A percentile compares a stretch with the other conserved stretches of the same genome.
These are phyloP conservation scores for Cyrtorhinus lividipennis DNA, from an alignment of 1,140 invertebrate species.

Conservation along the genomic window DNA sequence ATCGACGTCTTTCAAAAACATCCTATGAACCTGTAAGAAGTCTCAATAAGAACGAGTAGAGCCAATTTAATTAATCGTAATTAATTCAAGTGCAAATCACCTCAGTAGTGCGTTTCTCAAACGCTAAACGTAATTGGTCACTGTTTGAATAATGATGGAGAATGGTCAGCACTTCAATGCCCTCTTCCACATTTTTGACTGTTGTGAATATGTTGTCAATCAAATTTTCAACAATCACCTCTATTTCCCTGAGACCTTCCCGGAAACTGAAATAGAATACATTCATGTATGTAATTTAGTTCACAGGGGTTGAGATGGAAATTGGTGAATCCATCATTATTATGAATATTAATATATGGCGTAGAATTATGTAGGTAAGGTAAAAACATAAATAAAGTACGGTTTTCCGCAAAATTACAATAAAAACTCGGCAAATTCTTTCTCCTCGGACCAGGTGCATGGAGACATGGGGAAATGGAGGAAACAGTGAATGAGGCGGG, in stretches of 20 bases:
- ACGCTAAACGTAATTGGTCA: conserved; percentile 42
- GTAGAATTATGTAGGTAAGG: neutral
- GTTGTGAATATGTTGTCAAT: conserved; percentile 47
- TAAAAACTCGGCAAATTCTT: too few species aligned
- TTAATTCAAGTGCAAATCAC: conserved; percentile 25
- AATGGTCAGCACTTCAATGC: conserved; percentile 48
- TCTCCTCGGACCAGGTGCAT: too few species aligned
- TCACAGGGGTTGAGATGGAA: neutral
- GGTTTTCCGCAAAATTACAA: too few species aligned
- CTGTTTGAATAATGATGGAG: conserved; percentile 53
- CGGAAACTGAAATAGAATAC: conserved; percentile 36
- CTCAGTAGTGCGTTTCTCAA: conserved; percentile 44
- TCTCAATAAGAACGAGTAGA: neutral
- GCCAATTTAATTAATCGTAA: neutral
- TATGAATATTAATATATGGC: neutral
- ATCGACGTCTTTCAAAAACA: conserved; percentile 64
- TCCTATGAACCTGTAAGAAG: conserved; percentile 49
- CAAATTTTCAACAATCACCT: conserved; percentile 54
- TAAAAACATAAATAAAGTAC: too few species aligned
- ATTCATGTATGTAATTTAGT: neutral
- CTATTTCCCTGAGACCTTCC: conserved; percentile 45
- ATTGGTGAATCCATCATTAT: too few species aligned
- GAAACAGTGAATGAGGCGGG: too few species aligned
- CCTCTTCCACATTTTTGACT: conserved; percentile 55
- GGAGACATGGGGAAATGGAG: too few species aligned